Evolutionary conservation across 2,797 vertebrate species (phyloP).

Genomic region (Chloroceryle amazona): DNA sequence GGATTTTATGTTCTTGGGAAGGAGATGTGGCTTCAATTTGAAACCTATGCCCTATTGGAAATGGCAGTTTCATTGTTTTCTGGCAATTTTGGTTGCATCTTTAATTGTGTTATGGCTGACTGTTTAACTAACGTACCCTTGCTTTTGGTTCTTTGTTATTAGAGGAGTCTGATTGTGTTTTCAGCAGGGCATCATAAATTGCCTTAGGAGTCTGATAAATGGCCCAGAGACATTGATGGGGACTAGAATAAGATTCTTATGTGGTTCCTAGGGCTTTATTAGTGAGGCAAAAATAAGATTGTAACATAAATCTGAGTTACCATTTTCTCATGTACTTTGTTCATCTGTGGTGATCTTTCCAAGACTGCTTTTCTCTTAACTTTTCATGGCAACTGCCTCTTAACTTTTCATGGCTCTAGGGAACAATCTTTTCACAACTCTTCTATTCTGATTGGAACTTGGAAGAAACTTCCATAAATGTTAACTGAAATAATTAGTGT

Average conservation of each 20-base stretch:
- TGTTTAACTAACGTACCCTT: neutral
- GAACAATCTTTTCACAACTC: neutral
- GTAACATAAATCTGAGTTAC: neutral
- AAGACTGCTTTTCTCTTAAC: neutral
- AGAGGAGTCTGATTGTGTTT: neutral
- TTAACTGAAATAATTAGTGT: neutral
- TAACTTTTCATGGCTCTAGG: neutral
- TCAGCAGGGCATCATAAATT: neutral
- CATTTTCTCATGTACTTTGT: neutral
- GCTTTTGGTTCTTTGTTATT: neutral
- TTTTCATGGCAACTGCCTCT: neutral
- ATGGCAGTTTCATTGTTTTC: neutral
- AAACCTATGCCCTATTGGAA: neutral
- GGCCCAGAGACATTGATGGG: neutral
- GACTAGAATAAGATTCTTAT: neutral
- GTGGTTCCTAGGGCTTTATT: neutral
- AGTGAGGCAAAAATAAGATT: neutral
- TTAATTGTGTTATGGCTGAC: neutral
- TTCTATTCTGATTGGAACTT: neutral
- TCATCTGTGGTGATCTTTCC: neutral
- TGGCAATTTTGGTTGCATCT: neutral
- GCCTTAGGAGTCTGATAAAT: neutral
- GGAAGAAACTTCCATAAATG: neutral
- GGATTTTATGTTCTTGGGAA: neutral
- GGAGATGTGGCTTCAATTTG: neutral